phyloP scores from a whole-genome alignment of 35 echinoderm and acorn worm genomes.

The Ptychodera flava region DNA sequence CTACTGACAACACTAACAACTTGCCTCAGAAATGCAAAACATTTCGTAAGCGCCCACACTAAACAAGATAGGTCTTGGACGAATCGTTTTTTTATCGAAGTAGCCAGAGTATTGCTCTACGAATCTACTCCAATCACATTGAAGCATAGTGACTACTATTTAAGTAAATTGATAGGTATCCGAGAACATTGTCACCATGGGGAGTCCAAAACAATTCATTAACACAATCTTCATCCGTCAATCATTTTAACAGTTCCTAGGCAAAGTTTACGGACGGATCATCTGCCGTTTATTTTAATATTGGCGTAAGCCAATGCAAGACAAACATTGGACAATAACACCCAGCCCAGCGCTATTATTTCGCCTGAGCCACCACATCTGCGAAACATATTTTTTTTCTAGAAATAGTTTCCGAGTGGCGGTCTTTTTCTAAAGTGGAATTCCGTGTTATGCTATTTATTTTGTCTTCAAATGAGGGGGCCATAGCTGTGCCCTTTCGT shows the following conservation, averaged over 20 bases:
- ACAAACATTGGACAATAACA: neutral
- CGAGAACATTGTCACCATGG: neutral
- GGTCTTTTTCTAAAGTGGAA: neutral
- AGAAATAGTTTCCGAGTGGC: neutral
- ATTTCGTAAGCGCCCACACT: no score
- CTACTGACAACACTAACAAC: no score
- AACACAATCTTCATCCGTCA: neutral
- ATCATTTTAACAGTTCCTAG: constrained; percentile 1
- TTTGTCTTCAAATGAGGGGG: neutral
- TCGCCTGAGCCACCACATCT: neutral
- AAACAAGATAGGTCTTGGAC: no score
- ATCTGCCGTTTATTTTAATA: neutral
- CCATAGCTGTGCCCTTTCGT: neutral
- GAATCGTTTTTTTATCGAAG: no score
- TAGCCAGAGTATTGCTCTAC: no score
- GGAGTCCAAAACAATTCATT: neutral
- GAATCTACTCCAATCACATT: no score
- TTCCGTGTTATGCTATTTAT: neutral
- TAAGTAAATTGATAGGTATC: neutral
- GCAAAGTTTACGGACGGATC: neutral
- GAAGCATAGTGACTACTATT: neutral
- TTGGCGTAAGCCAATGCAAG: neutral
- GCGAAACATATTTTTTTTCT: constrained; percentile 1
- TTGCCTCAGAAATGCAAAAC: no score
- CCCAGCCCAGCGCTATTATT: neutral